A percentile compares a stretch with the other conserved stretches of the same genome.
Evolutionary conservation across 2,888 invertebrate genomes (phyloP).

Genomic region (Drosophila macrospina): DNA sequence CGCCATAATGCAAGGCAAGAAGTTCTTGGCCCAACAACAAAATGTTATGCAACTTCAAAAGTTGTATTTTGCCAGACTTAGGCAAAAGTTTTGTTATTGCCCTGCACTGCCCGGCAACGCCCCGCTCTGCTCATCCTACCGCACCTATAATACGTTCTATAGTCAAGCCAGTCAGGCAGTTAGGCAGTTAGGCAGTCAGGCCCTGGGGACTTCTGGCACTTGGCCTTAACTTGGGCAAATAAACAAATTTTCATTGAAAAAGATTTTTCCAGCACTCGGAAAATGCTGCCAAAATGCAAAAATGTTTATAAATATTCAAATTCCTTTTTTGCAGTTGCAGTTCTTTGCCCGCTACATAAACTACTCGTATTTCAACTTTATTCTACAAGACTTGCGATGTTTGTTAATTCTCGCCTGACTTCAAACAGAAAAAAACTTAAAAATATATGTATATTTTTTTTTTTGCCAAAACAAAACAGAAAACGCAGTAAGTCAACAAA

Average conservation of each 20-base stretch:
- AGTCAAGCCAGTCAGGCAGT: constrained; percentile 9
- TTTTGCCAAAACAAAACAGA: constrained; percentile 52
- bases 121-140: background rate
- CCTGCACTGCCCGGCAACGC: constrained; percentile 8
- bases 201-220: constrained; percentile 57
- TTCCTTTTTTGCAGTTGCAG: constrained; percentile 50
- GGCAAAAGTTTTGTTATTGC: constrained; percentile 68
- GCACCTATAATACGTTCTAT: background rate
- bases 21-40: constrained; percentile 41
- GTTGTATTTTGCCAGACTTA: constrained; percentile 74
- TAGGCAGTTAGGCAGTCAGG: constrained; percentile 1
- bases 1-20: constrained; percentile 65
- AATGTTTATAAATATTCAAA: constrained; percentile 81
- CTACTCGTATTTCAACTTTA: constrained; percentile 60
- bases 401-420: constrained; percentile 69
- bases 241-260: constrained; percentile 79
- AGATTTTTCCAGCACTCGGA: constrained; percentile 32
- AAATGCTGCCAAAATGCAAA: constrained; percentile 72
- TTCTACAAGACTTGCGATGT: constrained; percentile 65
- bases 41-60: constrained; percentile 67
- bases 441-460: constrained; percentile 26
- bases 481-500: constrained; percentile 51
- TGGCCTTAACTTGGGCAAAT: constrained; percentile 66
- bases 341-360: constrained; percentile 39
- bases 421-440: constrained; percentile 8